Percentiles rank a stretch among this genome's conserved stretches.
Evolutionary conservation across 1,140 invertebrate species (phyloP).

Genomic region (Drosophila lacertosa): DNA sequence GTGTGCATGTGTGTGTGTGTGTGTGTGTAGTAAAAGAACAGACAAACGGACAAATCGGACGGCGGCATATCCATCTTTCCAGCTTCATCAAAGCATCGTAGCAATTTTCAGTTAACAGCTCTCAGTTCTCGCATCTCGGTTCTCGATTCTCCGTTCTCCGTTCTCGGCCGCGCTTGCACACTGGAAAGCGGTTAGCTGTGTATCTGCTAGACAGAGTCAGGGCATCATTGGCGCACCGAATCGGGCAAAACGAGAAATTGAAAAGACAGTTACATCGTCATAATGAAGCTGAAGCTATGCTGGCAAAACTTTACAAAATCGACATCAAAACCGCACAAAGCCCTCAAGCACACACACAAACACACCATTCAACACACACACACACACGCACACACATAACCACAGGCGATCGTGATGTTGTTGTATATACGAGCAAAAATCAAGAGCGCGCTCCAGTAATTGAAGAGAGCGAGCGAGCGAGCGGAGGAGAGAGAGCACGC

Average conservation of each 20-base stretch:
- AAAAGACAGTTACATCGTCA: slow-evolving; percentile 81
- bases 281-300: slow-evolving; percentile 60
- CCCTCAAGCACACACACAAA: slow-evolving; percentile 38
- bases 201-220: slow-evolving; percentile 56
- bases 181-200: slow-evolving; percentile 43
- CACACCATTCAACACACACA: too few relatives aligned
- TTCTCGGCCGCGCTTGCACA: slow-evolving; percentile 1
- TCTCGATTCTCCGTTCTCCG: slow-evolving; percentile 11
- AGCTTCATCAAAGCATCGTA: slow-evolving; percentile 54
- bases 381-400: slow-evolving; percentile 30
- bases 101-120: slow-evolving; percentile 69
- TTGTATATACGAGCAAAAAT: slow-evolving; percentile 40
- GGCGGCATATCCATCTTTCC: slow-evolving; percentile 68
- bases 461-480: slow-evolving; percentile 15
- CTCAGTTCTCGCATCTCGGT: background rate
- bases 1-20: slow-evolving; percentile 21
- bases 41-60: slow-evolving; percentile 33
- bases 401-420: slow-evolving; percentile 58
- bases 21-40: slow-evolving; percentile 6
- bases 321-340: slow-evolving; percentile 69
- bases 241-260: slow-evolving; percentile 82
- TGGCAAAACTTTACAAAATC: slow-evolving; percentile 70
- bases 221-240: slow-evolving; percentile 71
- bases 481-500: slow-evolving; percentile 28
- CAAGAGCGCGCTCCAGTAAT: slow-evolving; percentile 18